These are phyloP conservation scores for Vireo griseus DNA, from an alignment of 2,797 vertebrate genomes.

Conservation along the genomic window DNA sequence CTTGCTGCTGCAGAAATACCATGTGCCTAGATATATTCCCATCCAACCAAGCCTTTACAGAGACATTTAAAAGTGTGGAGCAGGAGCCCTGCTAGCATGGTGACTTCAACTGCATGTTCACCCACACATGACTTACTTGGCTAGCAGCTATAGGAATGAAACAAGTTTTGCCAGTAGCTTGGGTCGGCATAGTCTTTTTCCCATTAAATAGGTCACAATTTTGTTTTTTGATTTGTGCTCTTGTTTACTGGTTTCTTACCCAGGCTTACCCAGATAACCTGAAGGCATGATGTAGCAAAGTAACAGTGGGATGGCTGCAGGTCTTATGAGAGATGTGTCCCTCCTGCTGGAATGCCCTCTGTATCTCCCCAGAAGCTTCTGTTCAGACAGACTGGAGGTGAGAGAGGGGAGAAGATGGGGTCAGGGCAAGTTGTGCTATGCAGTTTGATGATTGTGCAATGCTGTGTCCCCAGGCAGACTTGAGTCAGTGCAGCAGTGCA, in stretches of 20 bases:
- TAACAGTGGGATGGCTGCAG: not conserved
- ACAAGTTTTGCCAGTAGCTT: not conserved
- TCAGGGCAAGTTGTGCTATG: not conserved
- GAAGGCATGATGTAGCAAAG: not conserved
- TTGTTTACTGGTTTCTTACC: not conserved
- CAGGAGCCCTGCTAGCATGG: not conserved
- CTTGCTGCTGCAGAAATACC: not conserved
- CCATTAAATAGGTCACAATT: conserved; percentile 20
- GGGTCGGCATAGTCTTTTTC: not conserved
- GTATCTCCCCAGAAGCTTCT: not conserved
- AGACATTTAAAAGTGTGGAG: not conserved
- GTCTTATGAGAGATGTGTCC: not conserved
- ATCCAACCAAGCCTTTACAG: not conserved
- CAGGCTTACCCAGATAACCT: not conserved
- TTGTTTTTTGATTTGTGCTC: not conserved
- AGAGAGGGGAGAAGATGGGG: not conserved
- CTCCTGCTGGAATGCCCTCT: not conserved
- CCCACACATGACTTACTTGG: not conserved
- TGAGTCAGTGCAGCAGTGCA: not conserved
- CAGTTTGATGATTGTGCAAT: not conserved
- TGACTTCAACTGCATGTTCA: not conserved
- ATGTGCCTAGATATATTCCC: not conserved
- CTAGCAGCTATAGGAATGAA: conserved; percentile 1
- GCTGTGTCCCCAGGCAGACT: not conserved
- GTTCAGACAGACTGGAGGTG: not conserved